phyloP scores from a whole-genome alignment of 2,888 invertebrate genomes.

The Axea sp. region DNA sequence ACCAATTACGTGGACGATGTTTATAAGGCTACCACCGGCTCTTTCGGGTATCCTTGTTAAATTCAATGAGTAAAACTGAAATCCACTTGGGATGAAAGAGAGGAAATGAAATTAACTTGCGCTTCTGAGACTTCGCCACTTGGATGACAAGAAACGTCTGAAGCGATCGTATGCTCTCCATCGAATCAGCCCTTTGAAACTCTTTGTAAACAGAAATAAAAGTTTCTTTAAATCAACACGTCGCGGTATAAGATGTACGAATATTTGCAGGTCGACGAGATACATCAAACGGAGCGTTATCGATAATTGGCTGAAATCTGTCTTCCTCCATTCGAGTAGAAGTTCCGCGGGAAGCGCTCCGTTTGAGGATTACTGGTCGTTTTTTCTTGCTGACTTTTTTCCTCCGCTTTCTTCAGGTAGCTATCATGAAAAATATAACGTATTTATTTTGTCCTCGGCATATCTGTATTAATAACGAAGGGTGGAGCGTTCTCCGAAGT shows the following conservation, averaged over 20 bases:
- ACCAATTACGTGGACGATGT: conserved; percentile 32
- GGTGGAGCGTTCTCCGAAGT: conserved; percentile 51
- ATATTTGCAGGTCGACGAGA: conserved; percentile 57
- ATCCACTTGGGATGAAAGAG: conserved; percentile 10
- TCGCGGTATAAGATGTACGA: conserved; percentile 50
- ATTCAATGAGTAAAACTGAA: conserved; percentile 32
- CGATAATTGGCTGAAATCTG: conserved; percentile 78
- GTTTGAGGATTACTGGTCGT: conserved; percentile 74
- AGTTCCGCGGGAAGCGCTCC: conserved; percentile 55
- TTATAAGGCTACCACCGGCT: conserved; percentile 26
- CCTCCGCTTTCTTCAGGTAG: conserved; percentile 44
- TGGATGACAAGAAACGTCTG: conserved; percentile 46
- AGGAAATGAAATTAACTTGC: conserved; percentile 61
- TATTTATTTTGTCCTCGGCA: conserved; percentile 71
- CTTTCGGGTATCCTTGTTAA: conserved; percentile 4
- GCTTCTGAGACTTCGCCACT: conserved; percentile 52
- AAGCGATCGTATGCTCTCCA: conserved; percentile 35
- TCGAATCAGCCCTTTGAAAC: conserved; percentile 62
- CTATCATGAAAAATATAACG: conserved; percentile 63
- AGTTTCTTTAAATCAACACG: conserved; percentile 76
- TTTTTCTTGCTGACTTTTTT: conserved; percentile 35
- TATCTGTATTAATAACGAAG: conserved; percentile 59
- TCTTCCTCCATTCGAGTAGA: conserved; percentile 60
- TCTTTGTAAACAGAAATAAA: conserved; percentile 71
- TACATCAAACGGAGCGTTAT: conserved; percentile 76